These are phyloP conservation scores for Platorchestia sp. DNA, from an alignment of 1,140 invertebrate genomes.

Conservation along the genomic window DNA sequence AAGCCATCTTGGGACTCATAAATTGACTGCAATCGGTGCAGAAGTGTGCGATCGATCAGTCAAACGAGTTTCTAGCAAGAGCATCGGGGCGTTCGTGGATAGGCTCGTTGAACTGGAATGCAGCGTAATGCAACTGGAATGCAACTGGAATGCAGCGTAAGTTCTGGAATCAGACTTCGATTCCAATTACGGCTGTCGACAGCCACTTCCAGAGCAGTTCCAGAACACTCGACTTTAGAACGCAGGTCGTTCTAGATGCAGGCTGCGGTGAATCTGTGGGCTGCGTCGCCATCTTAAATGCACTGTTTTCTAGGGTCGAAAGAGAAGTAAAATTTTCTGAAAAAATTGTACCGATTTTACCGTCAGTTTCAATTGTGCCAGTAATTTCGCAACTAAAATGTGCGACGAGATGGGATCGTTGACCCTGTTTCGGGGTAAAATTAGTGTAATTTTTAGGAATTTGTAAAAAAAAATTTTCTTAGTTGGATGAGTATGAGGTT, in stretches of 20 bases:
- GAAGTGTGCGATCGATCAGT: neutral
- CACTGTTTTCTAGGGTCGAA: neutral
- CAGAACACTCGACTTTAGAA: conserved; percentile 62
- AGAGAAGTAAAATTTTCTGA: neutral
- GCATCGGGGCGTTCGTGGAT: neutral
- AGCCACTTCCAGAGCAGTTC: neutral
- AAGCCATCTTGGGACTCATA: neutral
- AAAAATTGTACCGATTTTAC: too few relatives aligned
- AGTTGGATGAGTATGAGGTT: too few relatives aligned
- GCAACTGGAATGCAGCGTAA: too few relatives aligned
- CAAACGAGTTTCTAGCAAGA: neutral
- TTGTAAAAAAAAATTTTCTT: too few relatives aligned
- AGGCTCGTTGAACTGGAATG: neutral
- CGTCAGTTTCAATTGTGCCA: too few relatives aligned
- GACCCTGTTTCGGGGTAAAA: too few relatives aligned
- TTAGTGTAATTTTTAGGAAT: too few relatives aligned
- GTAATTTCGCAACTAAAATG: too few relatives aligned
- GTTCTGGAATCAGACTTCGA: neutral
- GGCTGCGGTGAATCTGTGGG: neutral
- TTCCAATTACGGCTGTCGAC: neutral
- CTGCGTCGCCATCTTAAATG: neutral
- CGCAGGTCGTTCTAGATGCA: neutral
- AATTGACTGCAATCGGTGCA: neutral
- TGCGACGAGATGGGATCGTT: too few relatives aligned
- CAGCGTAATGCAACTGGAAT: too few relatives aligned